A percentile compares a stretch with the other conserved stretches of the same genome.
phyloP scores from a whole-genome alignment of 2,888 invertebrate genomes.

The Rhamphomyia laevipes region DNA sequence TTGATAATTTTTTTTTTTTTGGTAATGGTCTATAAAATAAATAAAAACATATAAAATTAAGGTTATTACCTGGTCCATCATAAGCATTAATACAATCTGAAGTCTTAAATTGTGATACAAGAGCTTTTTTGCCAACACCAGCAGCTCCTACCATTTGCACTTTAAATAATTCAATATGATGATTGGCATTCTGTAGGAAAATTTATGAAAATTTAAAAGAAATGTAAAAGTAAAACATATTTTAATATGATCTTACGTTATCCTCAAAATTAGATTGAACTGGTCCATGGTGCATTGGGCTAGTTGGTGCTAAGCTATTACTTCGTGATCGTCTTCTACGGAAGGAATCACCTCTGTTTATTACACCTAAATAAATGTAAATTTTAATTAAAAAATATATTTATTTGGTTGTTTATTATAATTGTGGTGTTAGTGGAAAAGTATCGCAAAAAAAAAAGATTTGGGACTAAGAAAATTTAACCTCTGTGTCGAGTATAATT shows the following conservation, averaged over 20 bases:
- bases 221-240: too few species aligned
- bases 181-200: slow-evolving; percentile 11
- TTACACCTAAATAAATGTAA: slow-evolving; percentile 52
- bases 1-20: too few species aligned
- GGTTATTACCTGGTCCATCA: slow-evolving; percentile 63
- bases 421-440: too few species aligned
- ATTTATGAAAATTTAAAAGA: too few species aligned
- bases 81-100: slow-evolving; percentile 91
- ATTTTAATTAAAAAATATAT: too few species aligned
- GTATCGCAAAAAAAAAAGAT: too few species aligned
- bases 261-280: not conserved
- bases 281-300: slow-evolving; percentile 38
- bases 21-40: too few species aligned
- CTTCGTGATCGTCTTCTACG: slow-evolving; percentile 71
- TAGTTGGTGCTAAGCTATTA: slow-evolving; percentile 61
- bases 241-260: not conserved
- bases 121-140: slow-evolving; percentile 75
- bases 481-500: too few species aligned
- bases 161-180: slow-evolving; percentile 46
- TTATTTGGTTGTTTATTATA: too few species aligned
- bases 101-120: slow-evolving; percentile 82
- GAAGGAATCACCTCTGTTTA: slow-evolving; percentile 91
- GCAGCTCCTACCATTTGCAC: slow-evolving; percentile 70
- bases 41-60: not conserved
- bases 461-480: too few species aligned